Percentiles rank a stretch among this genome's conserved stretches.
These are phyloP conservation scores for Lepus townsendii DNA, from an alignment of 2,797 vertebrate genomes.

Conservation along the genomic window DNA sequence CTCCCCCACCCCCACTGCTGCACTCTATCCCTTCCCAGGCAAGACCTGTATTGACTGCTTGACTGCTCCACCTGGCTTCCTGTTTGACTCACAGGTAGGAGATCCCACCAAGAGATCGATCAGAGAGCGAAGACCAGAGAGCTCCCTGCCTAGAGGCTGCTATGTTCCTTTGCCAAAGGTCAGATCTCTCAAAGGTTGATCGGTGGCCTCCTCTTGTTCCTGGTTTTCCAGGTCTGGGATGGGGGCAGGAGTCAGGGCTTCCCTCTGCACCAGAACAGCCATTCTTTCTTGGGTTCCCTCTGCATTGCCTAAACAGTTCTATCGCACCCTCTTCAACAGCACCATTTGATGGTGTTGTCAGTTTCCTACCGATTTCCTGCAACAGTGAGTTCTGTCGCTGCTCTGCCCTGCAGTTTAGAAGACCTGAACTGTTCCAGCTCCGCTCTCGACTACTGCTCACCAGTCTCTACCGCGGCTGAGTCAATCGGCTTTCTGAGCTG, in stretches of 20 bases:
- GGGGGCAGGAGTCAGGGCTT: not conserved
- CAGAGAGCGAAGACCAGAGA: not conserved
- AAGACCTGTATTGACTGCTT: not conserved
- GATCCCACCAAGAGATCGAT: not conserved
- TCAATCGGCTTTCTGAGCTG: not conserved
- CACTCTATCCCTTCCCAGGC: not conserved
- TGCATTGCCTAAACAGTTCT: not conserved
- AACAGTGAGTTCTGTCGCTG: not conserved
- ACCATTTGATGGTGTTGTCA: not conserved
- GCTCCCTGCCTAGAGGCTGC: not conserved
- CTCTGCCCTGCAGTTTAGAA: not conserved
- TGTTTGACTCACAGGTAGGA: not conserved
- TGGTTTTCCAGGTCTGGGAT: not conserved
- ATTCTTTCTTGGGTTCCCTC: not conserved
- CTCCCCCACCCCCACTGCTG: too few relatives aligned
- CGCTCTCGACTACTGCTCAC: not conserved
- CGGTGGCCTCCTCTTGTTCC: not conserved
- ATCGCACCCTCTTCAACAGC: too few relatives aligned
- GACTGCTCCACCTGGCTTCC: not conserved
- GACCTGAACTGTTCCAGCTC: not conserved
- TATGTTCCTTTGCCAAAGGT: not conserved
- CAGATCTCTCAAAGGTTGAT: not conserved
- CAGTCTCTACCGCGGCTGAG: not conserved
- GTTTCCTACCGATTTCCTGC: not conserved
- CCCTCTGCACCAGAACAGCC: not conserved